phyloP scores from a whole-genome alignment of 2,797 vertebrate genomes.

The Hydrolagus colliei region DNA sequence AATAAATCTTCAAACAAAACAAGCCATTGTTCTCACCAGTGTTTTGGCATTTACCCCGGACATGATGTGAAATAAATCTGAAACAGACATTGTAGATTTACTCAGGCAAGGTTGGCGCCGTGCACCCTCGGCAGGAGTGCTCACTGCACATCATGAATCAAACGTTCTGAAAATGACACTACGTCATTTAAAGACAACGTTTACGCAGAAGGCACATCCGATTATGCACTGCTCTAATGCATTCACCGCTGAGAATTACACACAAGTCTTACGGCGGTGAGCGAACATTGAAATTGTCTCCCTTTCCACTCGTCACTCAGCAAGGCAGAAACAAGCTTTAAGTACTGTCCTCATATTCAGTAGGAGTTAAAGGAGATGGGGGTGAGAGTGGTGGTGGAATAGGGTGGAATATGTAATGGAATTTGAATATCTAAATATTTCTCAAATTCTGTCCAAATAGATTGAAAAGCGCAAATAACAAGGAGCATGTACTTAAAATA shows the following conservation, averaged over 20 bases:
- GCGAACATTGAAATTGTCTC: background rate
- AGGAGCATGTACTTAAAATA: too few species aligned
- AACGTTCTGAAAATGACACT: background rate
- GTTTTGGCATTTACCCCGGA: background rate
- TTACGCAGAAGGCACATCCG: background rate
- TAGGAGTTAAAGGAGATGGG: background rate
- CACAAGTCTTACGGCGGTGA: background rate
- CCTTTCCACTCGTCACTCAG: background rate
- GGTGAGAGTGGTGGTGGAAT: too few species aligned
- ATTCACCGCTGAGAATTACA: background rate
- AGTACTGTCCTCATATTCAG: background rate
- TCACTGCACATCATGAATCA: background rate
- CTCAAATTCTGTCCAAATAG: too few species aligned
- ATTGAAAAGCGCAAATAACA: too few species aligned
- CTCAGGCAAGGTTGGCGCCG: background rate
- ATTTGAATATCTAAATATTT: too few species aligned
- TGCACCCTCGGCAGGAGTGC: background rate
- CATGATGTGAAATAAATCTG: background rate
- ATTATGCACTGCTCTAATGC: background rate
- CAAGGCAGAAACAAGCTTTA: too few species aligned
- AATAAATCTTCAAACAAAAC: constrained; percentile 27
- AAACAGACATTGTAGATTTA: background rate
- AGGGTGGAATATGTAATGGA: too few species aligned
- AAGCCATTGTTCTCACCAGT: background rate
- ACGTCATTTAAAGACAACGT: background rate